These are phyloP conservation scores for Drosophila helvetica DNA, from an alignment of 2,888 invertebrate genomes.

Conservation along the genomic window DNA sequence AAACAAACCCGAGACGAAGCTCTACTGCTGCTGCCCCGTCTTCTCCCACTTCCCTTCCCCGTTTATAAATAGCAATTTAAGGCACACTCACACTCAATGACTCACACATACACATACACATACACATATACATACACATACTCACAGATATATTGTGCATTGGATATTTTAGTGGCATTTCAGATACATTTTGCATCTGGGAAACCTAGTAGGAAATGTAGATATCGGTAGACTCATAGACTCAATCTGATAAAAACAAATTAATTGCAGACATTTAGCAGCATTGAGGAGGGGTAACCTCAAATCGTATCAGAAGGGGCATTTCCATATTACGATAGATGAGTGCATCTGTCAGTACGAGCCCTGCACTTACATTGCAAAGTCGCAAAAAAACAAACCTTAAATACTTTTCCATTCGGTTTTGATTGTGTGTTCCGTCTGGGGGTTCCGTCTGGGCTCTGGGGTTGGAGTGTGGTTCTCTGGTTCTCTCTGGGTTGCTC, in stretches of 20 bases:
- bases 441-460: background rate
- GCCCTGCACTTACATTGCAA: background rate
- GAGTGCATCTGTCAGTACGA: too few relatives aligned
- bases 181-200: constrained; percentile 25
- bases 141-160: background rate
- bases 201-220: background rate
- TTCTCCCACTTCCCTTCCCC: background rate
- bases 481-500: constrained; percentile 9
- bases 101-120: constrained; percentile 20
- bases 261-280: background rate
- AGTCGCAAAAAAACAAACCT: too few relatives aligned
- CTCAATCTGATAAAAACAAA: background rate
- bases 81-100: constrained; percentile 34
- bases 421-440: too few relatives aligned
- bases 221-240: too few relatives aligned
- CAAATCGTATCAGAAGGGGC: background rate
- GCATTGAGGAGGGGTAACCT: too few relatives aligned
- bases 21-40: constrained; percentile 19
- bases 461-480: constrained; percentile 8
- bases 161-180: background rate
- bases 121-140: background rate
- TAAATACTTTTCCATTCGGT: too few relatives aligned
- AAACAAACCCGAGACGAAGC: constrained; percentile 38
- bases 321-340: background rate
- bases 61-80: constrained; percentile 56